phyloP scores from a whole-genome alignment of 2,888 invertebrate species.

The Loripinus fragilis region DNA sequence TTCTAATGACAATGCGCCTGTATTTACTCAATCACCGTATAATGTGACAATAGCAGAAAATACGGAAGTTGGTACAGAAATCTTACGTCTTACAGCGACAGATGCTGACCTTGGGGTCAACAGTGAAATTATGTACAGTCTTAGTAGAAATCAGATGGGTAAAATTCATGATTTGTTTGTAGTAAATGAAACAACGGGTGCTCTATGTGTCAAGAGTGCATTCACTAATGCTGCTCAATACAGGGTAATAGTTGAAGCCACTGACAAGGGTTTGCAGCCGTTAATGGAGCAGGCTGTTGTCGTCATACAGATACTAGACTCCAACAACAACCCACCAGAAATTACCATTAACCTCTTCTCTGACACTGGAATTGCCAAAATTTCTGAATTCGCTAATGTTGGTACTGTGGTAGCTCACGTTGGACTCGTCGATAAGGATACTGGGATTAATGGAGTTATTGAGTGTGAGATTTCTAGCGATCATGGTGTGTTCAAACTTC shows the following conservation, averaged over 20 bases:
- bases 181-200: slow-evolving; percentile 70
- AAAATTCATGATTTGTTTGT: slow-evolving; percentile 66
- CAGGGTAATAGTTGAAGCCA: slow-evolving; percentile 73
- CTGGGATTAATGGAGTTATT: slow-evolving; percentile 74
- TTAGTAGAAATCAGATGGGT: slow-evolving; percentile 67
- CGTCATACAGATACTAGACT: slow-evolving; percentile 88
- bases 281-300: slow-evolving; percentile 71
- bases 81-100: slow-evolving; percentile 88
- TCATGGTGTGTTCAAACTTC: slow-evolving; percentile 70
- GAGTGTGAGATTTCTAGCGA: slow-evolving; percentile 63
- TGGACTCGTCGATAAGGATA: slow-evolving; percentile 71
- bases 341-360: slow-evolving; percentile 73
- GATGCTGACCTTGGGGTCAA: slow-evolving; percentile 94
- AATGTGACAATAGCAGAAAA: slow-evolving; percentile 67
- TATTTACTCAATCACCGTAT: slow-evolving; percentile 59
- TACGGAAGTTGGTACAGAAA: slow-evolving; percentile 48
- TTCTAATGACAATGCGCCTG: slow-evolving; percentile 69
- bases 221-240: slow-evolving; percentile 66
- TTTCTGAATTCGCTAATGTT: slow-evolving; percentile 72
- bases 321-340: slow-evolving; percentile 97
- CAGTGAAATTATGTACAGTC: slow-evolving; percentile 85
- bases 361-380: slow-evolving; percentile 59
- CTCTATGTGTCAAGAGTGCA: slow-evolving; percentile 63
- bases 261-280: slow-evolving; percentile 72
- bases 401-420: slow-evolving; percentile 76